These are phyloP conservation scores for Eulemur mongoz DNA, from an alignment of 2,797 vertebrate genomes.

Conservation along the genomic window DNA sequence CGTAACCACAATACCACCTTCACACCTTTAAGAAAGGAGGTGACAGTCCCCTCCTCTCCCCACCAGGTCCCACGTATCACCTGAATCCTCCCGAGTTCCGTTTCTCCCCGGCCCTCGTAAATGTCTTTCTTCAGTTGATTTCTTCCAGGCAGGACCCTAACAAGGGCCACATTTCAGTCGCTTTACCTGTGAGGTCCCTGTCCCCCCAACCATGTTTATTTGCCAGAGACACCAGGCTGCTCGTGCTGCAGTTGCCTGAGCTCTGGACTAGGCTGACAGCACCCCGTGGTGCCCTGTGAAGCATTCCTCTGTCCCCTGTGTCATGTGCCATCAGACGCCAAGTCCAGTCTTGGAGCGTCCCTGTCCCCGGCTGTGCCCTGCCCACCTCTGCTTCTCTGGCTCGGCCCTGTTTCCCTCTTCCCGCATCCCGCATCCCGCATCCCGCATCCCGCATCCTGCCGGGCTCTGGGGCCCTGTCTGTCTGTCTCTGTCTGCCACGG, in stretches of 20 bases:
- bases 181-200: neutral
- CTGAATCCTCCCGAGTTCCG: neutral
- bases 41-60: too few relatives aligned
- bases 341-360: neutral
- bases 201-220: neutral
- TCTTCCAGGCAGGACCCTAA: neutral
- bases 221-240: neutral
- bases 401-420: accelerated
- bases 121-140: neutral
- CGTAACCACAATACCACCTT: accelerated
- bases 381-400: accelerated
- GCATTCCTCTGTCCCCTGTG: accelerated
- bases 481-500: neutral
- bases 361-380: accelerated
- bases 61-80: too few relatives aligned
- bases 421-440: accelerated
- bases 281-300: accelerated
- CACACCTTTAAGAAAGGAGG: neutral
- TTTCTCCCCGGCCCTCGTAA: neutral
- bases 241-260: too few relatives aligned
- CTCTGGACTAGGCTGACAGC: accelerated
- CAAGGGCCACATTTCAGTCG: neutral
- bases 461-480: neutral
- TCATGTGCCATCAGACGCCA: accelerated
- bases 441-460: accelerated